Base-by-base conservation (phyloP, 2,888 invertebrate species). In the Pantelozetes paolii region DNA sequence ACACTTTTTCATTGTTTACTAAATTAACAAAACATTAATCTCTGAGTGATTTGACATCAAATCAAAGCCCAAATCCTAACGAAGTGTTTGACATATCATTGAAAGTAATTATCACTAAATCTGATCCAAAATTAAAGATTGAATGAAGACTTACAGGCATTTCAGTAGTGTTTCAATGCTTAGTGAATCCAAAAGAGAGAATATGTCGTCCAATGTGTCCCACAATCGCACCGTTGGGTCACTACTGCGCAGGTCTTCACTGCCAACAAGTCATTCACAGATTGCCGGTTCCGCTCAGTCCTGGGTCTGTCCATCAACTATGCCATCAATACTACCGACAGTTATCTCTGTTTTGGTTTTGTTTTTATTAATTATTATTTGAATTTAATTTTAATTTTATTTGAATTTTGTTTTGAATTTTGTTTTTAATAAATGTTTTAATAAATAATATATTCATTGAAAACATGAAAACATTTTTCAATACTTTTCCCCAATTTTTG, bases 141-240 rank as follows among this genome's bases (percentile, higher is more conserved):
- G 50, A 30, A 32, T 5, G 28, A 20, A 50, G 23, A 71, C 71
- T 71, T 71, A 71, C 71, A 71, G 71, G 71, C 71, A 71, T 71
- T 50, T 48, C 30, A n/a, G 32, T 71, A 32, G 32, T 30, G 71
- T 71, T 13, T 71, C 8, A 32, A 28, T 13, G 15, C 40, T 13
- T n/a, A 13, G 50, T n/a, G 32, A 48, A 30, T 30, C 9, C 30
- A 54, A 54, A 69, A 71, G 71, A 57, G 57, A 71, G 57, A 59
- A 50, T 71, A 57, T 54, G 71, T 40, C 40, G 48, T 50, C 50
- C 18, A 67, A 40, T 36, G 23, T 40, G 23, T 59, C 5, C 28
- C 20, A 28, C 57, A 57, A 11, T 13, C n/a, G n/a, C n/a, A n/a
- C 23, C 15, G 23, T 28, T n/a, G 18, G 23, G 13, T 36, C 28